A percentile compares a stretch with the other conserved stretches of the same genome.
These are phyloP conservation scores for Cottus gobio DNA, from an alignment of 2,113 vertebrate species.

Conservation along the genomic window DNA sequence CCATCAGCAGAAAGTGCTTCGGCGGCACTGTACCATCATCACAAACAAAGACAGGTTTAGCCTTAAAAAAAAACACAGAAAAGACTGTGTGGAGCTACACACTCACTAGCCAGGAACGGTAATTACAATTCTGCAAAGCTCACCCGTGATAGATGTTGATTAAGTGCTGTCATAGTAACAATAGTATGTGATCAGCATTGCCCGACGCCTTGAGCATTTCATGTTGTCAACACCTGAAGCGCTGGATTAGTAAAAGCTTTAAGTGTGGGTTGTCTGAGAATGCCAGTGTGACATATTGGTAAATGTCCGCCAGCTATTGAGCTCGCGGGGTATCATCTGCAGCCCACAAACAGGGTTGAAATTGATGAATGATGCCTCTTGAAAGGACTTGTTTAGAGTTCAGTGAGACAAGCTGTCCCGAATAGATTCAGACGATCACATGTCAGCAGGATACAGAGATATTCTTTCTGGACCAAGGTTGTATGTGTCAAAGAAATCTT, in stretches of 20 bases:
- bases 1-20: slow-evolving; percentile 78
- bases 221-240: slow-evolving; percentile 61
- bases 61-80: slow-evolving; percentile 23
- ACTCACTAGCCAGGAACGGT: slow-evolving; percentile 25
- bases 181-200: slow-evolving; percentile 55
- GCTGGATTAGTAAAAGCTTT: slow-evolving; percentile 64
- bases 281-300: slow-evolving; percentile 62
- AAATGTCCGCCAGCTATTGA: slow-evolving; percentile 70
- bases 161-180: slow-evolving; percentile 69
- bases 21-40: slow-evolving; percentile 63
- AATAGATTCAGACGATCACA: slow-evolving; percentile 84
- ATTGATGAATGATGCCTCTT: slow-evolving; percentile 84
- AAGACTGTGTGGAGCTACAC: slow-evolving; percentile 19
- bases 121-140: slow-evolving; percentile 49
- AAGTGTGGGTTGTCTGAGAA: slow-evolving; percentile 61
- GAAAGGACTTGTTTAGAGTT: slow-evolving; percentile 82
- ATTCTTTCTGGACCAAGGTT: slow-evolving; percentile 83
- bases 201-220: slow-evolving; percentile 44
- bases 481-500: slow-evolving; percentile 85
- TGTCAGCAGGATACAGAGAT: slow-evolving; percentile 85
- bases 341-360: slow-evolving; percentile 73
- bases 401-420: slow-evolving; percentile 79
- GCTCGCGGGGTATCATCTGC: slow-evolving; percentile 69
- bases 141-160: slow-evolving; percentile 57
- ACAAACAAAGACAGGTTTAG: slow-evolving; percentile 74